A percentile compares a stretch with the other conserved stretches of the same genome.
phyloP scores from a whole-genome alignment of 2,888 invertebrate species.

The Drosophila borealis region DNA sequence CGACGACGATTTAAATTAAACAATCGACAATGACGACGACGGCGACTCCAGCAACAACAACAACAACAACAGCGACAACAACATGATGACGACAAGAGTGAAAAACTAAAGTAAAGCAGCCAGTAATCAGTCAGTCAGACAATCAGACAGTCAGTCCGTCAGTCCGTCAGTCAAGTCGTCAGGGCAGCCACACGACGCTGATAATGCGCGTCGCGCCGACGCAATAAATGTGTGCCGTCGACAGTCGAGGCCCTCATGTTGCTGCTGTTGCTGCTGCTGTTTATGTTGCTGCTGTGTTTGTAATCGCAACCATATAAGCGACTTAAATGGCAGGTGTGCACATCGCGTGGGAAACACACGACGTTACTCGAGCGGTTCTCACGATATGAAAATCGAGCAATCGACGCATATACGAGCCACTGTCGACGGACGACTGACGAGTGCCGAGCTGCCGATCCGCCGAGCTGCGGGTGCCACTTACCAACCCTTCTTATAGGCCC shows the following conservation, averaged over 20 bases:
- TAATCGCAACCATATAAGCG: constrained; percentile 80
- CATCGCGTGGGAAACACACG: constrained; percentile 86
- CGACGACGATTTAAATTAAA: constrained; percentile 77
- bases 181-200: constrained; percentile 70
- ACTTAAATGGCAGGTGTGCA: constrained; percentile 85
- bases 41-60: constrained; percentile 16
- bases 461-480: constrained; percentile 57
- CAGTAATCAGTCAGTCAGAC: constrained; percentile 36
- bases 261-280: constrained; percentile 46
- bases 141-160: constrained; percentile 29
- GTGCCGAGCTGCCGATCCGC: constrained; percentile 32
- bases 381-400: constrained; percentile 84
- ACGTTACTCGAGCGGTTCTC: constrained; percentile 85
- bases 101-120: constrained; percentile 72
- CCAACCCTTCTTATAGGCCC: constrained; percentile 34
- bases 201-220: constrained; percentile 78
- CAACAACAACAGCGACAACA: constrained; percentile 19
- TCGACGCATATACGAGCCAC: constrained; percentile 40
- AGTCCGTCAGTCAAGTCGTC: constrained; percentile 49
- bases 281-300: constrained; percentile 51
- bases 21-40: constrained; percentile 69
- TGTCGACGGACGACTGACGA: constrained; percentile 34
- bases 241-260: constrained; percentile 62
- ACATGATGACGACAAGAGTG: constrained; percentile 66
- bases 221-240: constrained; percentile 77